Percentiles rank a stretch among this genome's conserved stretches.
These are phyloP conservation scores for Anser brachyrhynchus DNA, from an alignment of 2,113 vertebrate species.

Conservation along the genomic window DNA sequence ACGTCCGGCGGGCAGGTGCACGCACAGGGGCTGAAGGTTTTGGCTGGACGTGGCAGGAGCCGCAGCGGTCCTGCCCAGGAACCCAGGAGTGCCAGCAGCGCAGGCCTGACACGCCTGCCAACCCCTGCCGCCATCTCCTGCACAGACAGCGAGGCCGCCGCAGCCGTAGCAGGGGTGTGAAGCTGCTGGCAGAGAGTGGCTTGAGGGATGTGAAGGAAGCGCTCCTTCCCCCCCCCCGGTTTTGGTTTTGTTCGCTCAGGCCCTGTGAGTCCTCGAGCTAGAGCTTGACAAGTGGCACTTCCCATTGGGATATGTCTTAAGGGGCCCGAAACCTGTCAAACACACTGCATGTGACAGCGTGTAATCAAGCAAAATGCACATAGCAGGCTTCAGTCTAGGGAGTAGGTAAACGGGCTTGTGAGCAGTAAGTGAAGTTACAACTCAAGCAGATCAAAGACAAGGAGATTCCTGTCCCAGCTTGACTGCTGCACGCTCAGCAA, in stretches of 20 bases:
- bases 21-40: background rate
- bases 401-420: background rate
- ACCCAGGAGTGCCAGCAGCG: background rate
- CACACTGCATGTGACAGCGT: background rate
- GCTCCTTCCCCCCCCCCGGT: background rate
- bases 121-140: fast-evolving
- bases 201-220: background rate
- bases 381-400: background rate
- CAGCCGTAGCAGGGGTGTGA: background rate
- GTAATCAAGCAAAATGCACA: background rate
- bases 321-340: background rate
- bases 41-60: background rate
- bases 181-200: background rate
- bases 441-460: background rate
- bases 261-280: background rate
- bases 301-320: background rate
- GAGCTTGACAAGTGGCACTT: background rate
- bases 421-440: background rate
- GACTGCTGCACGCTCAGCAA: background rate
- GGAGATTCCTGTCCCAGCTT: background rate
- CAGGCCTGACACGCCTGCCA: background rate
- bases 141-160: fast-evolving
- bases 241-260: background rate
- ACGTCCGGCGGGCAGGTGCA: background rate
- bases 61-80: background rate